Evolutionary conservation across 2,888 invertebrate genomes (phyloP), one percentile per base, ranked within the genome.

Genomic region (Oxytorus armatus): DNA sequence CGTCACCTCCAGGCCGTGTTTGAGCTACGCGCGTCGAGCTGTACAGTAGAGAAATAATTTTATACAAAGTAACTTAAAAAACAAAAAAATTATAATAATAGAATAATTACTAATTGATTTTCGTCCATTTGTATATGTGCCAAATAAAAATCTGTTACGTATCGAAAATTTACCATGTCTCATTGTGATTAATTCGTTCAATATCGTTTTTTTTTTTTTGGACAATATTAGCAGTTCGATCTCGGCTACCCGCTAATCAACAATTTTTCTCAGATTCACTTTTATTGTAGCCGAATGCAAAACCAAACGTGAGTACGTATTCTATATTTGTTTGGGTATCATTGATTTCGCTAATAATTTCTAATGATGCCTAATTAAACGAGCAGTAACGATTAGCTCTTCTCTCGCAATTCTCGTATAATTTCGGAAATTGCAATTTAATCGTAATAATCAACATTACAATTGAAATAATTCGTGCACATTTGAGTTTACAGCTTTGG

Each of bases 11-110:
- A 78, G 77, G 72, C 72, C 77, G 77, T 73, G 47, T 77, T 55
- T 53, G 49, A 57, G 16, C 51, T 72, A 66, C 57, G 44, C 57
- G 44, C 66, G 49, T 61, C 59, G 47, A 59, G 63, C 59, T 78
- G 72, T 66, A 73, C 65, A 73, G 66, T 78, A 73, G 65, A 78
- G 66, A 66, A 77, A 66, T 68, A 59, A 57, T 78, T 59, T 66
- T 72, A 59, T 72, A 72, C 65, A 66, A 51, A 76, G 55, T 55
- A 55, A 33, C 29, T 51, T 11, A 61, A 44, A 61, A 63, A 29
- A 72, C 57, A 21, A 16, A 42, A 49, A 49, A 68, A 55, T 14
- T 36, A 55, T 63, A 42, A 66, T 57, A 36, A 36, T 44, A 25
- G 33, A 44, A 23, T 14, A 61, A 49, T 23, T 61, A 44, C 42